These are phyloP conservation scores for Chorisops tibialis DNA, from an alignment of 2,888 invertebrate genomes.

Conservation along the genomic window DNA sequence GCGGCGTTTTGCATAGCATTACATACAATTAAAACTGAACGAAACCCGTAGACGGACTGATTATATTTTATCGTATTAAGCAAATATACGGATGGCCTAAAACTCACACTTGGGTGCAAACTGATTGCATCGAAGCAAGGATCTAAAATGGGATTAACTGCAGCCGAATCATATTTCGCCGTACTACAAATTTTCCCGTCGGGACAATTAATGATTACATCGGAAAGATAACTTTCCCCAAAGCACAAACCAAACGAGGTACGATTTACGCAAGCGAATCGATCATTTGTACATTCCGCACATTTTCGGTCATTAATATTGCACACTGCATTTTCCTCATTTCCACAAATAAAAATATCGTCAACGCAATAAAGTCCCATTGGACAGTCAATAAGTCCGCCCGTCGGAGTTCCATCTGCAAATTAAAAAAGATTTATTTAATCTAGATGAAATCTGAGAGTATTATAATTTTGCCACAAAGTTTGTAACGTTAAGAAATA, in stretches of 20 bases:
- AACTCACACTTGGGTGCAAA: neutral
- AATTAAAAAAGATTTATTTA: neutral
- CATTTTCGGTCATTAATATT: slow-evolving; percentile 1
- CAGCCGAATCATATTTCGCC: neutral
- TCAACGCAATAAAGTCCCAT: neutral
- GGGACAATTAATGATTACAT: neutral
- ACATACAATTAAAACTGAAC: too few species aligned
- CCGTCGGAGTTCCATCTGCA: slow-evolving; percentile 3
- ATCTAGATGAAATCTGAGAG: too few species aligned
- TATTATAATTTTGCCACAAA: too few species aligned
- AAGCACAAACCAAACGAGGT: slow-evolving; percentile 3
- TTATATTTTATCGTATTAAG: too few species aligned
- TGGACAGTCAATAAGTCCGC: neutral
- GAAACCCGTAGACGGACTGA: too few species aligned
- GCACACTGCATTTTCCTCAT: neutral
- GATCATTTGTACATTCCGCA: slow-evolving; percentile 3
- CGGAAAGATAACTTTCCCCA: slow-evolving; percentile 4
- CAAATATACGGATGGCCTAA: too few species aligned
- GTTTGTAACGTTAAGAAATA: too few species aligned
- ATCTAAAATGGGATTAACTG: neutral
- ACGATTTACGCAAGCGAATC: neutral
- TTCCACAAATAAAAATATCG: neutral
- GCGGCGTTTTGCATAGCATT: too few species aligned
- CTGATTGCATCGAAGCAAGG: slow-evolving; percentile 1
- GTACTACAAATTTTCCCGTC: slow-evolving; percentile 12